A percentile compares a stretch with the other conserved stretches of the same genome.
These are phyloP conservation scores for Cydia splendana DNA, from an alignment of 1,140 invertebrate species.

Conservation along the genomic window DNA sequence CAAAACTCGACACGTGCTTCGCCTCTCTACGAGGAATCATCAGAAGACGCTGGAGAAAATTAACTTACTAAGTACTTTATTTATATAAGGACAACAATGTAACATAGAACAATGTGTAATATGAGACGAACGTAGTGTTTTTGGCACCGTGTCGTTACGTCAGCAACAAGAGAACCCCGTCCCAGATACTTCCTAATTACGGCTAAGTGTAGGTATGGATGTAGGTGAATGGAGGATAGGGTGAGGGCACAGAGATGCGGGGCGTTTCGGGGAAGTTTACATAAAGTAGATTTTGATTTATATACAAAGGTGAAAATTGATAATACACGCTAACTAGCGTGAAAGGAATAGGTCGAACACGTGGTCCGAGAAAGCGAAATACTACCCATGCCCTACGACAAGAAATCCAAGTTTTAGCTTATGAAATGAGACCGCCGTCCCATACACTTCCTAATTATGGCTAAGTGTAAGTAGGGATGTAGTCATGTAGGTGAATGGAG, in stretches of 20 bases:
- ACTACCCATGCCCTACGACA: too few relatives aligned
- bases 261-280: too few relatives aligned
- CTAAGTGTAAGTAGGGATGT: not conserved
- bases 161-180: slow-evolving; percentile 1
- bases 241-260: not conserved
- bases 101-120: not conserved
- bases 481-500: slow-evolving; percentile 4
- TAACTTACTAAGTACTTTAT: too few relatives aligned
- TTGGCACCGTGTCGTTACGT: slow-evolving; percentile 3
- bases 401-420: too few relatives aligned
- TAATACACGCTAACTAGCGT: too few relatives aligned
- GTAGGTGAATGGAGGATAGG: slow-evolving; percentile 6
- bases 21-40: too few relatives aligned
- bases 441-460: slow-evolving; percentile 23
- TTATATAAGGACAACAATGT: not conserved
- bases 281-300: too few relatives aligned
- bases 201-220: slow-evolving; percentile 16
- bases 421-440: not conserved
- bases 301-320: too few relatives aligned
- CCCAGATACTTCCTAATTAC: slow-evolving; percentile 29
- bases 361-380: too few relatives aligned
- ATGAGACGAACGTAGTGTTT: not conserved
- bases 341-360: too few relatives aligned
- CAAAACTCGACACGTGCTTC: too few relatives aligned
- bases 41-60: too few relatives aligned